Evolutionary conservation across 2,888 invertebrate genomes (phyloP).

Genomic region (Cremastinae sp.): DNA sequence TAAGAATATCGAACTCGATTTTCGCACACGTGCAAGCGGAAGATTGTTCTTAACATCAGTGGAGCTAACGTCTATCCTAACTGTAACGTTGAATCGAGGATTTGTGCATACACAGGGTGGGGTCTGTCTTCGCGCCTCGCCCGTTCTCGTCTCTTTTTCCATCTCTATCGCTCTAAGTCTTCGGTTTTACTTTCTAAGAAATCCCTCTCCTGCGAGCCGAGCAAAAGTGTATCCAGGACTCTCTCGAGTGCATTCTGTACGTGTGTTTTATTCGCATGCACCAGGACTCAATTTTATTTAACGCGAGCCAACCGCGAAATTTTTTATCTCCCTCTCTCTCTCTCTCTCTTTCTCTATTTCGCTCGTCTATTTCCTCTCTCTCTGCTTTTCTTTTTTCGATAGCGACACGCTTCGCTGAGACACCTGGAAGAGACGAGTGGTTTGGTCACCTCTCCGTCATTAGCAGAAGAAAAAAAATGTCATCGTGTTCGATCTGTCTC

Average conservation of each 20-base stretch:
- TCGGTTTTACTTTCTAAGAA: conserved; percentile 79
- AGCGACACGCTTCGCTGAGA: conserved; percentile 58
- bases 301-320: conserved; percentile 35
- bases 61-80: conserved; percentile 56
- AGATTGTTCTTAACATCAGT: conserved; percentile 47
- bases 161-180: conserved; percentile 64
- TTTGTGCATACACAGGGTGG: conserved; percentile 71
- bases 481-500: conserved; percentile 48
- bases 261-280: conserved; percentile 12
- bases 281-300: conserved; percentile 11
- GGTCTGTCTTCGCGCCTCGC: conserved; percentile 72
- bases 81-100: conserved; percentile 57
- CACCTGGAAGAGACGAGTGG: conserved; percentile 59
- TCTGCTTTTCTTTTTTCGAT: background rate
- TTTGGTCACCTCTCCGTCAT: conserved; percentile 53
- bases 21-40: conserved; percentile 25
- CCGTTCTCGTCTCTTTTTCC: conserved; percentile 51
- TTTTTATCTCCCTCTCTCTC: too few species aligned
- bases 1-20: conserved; percentile 14
- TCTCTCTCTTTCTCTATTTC: too few species aligned
- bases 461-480: conserved; percentile 29
- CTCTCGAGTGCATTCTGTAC: conserved; percentile 27
- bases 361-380: too few species aligned
- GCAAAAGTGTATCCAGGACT: conserved; percentile 41
- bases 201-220: conserved; percentile 60